A percentile compares a stretch with the other conserved stretches of the same genome.
phyloP scores from a whole-genome alignment of 2,113 vertebrate species.

The Pelmatolapia mariae region DNA sequence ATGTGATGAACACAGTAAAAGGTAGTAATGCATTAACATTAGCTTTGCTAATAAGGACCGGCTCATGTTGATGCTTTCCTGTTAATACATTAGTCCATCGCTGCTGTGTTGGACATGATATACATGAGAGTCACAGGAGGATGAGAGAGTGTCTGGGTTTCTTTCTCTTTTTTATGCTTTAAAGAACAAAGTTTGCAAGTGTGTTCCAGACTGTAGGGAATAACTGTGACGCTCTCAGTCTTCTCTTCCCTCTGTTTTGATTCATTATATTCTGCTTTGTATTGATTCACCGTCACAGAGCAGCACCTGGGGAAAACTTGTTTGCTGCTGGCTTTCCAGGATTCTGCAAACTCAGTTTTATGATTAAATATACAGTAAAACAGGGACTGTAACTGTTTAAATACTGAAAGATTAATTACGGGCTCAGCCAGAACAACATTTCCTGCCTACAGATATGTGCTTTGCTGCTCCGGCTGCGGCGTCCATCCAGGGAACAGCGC shows the following conservation, averaged over 20 bases:
- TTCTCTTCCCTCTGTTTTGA: not conserved
- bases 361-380: not conserved
- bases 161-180: not conserved
- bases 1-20: not conserved
- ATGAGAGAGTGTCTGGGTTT: not conserved
- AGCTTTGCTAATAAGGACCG: not conserved
- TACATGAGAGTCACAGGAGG: no score
- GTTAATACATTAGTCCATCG: not conserved
- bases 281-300: conserved; percentile 8
- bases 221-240: not conserved
- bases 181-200: not conserved
- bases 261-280: conserved; percentile 7
- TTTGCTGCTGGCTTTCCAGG: not conserved
- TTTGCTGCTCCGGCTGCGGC: not conserved
- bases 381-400: not conserved
- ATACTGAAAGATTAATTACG: not conserved
- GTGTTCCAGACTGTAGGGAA: not conserved
- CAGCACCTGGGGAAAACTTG: not conserved
- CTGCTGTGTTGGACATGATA: not conserved
- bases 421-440: not conserved
- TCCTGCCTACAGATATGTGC: not conserved
- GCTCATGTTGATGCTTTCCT: not conserved
- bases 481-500: not conserved
- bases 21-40: not conserved
- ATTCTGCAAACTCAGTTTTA: not conserved